These are phyloP conservation scores for Camponotus pennsylvanicus DNA, from an alignment of 1,140 invertebrate species.

Conservation along the genomic window DNA sequence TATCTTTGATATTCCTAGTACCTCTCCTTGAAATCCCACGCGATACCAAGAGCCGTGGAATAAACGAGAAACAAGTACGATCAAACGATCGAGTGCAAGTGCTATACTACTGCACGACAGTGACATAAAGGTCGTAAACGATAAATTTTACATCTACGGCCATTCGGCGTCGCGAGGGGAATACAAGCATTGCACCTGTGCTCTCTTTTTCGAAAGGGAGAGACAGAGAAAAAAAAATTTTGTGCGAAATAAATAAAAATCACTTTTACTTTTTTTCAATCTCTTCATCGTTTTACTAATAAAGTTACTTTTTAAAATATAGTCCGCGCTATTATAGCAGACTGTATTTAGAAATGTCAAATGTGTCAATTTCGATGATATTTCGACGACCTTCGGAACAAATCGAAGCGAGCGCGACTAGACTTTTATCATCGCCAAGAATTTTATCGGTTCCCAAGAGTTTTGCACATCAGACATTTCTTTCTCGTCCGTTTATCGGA, in stretches of 20 bases:
- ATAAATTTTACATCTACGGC: conserved; percentile 31
- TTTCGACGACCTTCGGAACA: background rate
- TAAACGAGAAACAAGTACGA: background rate
- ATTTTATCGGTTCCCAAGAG: conserved; percentile 8
- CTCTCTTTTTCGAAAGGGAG: background rate
- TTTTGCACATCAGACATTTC: background rate
- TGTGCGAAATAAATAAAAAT: background rate
- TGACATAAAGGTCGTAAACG: conserved; percentile 26
- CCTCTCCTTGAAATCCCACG: conserved; percentile 8
- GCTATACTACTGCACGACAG: background rate
- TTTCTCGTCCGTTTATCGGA: background rate
- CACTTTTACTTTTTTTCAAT: background rate
- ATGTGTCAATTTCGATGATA: background rate
- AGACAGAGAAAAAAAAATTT: background rate
- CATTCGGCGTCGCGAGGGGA: background rate
- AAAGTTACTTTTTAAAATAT: background rate
- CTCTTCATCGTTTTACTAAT: background rate
- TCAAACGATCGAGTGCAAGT: conserved; percentile 23
- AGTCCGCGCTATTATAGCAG: background rate
- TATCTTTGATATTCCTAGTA: conserved; percentile 15
- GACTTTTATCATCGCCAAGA: background rate
- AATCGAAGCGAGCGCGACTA: background rate
- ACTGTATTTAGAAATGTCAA: background rate
- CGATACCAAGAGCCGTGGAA: background rate
- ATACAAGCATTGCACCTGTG: too few relatives aligned